Percentiles rank a stretch among this genome's conserved stretches.
Evolutionary conservation across 1,140 invertebrate genomes (phyloP).

Genomic region (Pseudomyrmex pallidus): DNA sequence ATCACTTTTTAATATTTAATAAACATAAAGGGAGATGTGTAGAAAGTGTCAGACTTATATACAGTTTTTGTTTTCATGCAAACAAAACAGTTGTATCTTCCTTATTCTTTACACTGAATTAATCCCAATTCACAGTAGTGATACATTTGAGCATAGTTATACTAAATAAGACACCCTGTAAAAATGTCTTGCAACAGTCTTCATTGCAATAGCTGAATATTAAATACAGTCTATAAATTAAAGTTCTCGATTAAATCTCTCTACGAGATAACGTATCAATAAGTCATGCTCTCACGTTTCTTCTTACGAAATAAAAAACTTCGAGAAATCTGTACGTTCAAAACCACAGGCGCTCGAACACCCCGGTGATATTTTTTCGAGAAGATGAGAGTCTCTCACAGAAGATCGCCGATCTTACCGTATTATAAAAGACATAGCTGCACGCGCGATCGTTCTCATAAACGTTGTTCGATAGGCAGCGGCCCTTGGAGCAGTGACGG

Average conservation of each 20-base stretch:
- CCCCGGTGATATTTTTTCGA: background rate
- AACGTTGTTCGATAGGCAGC: constrained; percentile 76
- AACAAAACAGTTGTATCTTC: background rate
- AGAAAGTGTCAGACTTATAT: no score
- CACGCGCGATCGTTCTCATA: constrained; percentile 66
- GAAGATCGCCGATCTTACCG: constrained; percentile 13
- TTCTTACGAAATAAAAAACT: background rate
- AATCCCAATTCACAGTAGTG: constrained; percentile 38
- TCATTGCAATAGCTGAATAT: constrained; percentile 28
- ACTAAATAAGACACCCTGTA: constrained; percentile 67
- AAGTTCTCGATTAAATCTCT: constrained; percentile 41
- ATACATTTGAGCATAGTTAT: constrained; percentile 66
- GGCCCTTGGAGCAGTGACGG: constrained; percentile 68
- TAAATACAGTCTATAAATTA: constrained; percentile 65
- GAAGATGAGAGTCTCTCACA: background rate
- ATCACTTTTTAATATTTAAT: background rate
- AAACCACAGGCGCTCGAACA: background rate
- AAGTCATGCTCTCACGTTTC: constrained; percentile 7
- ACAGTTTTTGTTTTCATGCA: background rate
- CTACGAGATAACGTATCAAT: constrained; percentile 44
- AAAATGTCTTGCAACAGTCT: constrained; percentile 64
- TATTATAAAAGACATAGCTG: constrained; percentile 47
- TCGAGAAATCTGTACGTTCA: background rate
- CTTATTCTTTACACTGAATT: background rate
- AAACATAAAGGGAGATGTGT: no score